phyloP scores from a whole-genome alignment of 2,888 invertebrate genomes.

The Patella ulyssiponensis region DNA sequence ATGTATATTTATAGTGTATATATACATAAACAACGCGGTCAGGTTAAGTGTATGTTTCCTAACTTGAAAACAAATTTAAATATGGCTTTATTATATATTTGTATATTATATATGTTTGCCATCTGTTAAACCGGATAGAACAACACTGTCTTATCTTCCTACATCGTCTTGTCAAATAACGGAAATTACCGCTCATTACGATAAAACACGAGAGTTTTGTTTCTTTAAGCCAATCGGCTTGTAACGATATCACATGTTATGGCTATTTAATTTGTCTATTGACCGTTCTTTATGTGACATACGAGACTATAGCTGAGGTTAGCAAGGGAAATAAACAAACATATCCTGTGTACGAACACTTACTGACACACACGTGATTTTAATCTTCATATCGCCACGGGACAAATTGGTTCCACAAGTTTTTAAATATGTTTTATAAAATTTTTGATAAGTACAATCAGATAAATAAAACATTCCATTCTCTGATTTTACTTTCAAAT shows the following conservation, averaged over 20 bases:
- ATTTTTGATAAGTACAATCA: too few relatives aligned
- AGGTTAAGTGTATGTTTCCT: conserved; percentile 12
- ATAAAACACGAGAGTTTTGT: conserved; percentile 7
- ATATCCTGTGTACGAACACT: not conserved
- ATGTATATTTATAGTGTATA: not conserved
- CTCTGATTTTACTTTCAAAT: too few relatives aligned
- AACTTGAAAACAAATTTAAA: conserved; percentile 4
- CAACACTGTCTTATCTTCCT: not conserved
- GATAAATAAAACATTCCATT: too few relatives aligned
- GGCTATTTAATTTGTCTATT: not conserved
- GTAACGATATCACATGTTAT: conserved; percentile 4
- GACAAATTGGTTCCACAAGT: too few relatives aligned
- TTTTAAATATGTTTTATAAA: too few relatives aligned
- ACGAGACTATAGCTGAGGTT: not conserved
- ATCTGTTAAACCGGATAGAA: conserved; percentile 3
- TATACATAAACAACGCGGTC: not conserved
- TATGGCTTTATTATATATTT: not conserved
- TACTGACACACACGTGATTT: too few relatives aligned
- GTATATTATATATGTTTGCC: not conserved
- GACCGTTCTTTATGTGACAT: not conserved
- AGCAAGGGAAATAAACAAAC: conserved; percentile 4
- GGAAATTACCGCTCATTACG: conserved; percentile 13
- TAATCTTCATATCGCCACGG: too few relatives aligned
- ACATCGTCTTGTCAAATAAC: not conserved
- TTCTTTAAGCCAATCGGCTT: not conserved